Evolutionary conservation across 2,797 vertebrate genomes (phyloP).

Genomic region (Scolopax bukidnonensis): DNA sequence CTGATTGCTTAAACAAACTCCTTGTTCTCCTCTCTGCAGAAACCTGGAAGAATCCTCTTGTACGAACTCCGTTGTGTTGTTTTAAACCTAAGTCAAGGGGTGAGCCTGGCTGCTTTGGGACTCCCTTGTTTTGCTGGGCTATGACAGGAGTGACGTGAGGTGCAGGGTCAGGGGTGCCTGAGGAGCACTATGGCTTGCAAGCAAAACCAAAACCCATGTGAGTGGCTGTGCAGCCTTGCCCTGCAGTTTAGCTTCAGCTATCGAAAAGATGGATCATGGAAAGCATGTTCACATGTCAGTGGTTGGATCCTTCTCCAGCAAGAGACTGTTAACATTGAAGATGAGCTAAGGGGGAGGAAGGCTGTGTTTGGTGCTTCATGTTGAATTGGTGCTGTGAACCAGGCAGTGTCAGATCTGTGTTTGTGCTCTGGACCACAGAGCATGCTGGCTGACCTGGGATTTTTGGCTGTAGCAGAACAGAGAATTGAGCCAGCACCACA

Average conservation of each 20-base stretch:
- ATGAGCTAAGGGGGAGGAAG: neutral
- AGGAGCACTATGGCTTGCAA: neutral
- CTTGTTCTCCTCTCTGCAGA: neutral
- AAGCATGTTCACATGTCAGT: fast-evolving
- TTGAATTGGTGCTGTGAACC: neutral
- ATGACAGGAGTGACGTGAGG: neutral
- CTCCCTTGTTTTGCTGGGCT: neutral
- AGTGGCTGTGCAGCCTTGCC: neutral
- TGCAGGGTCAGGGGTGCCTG: neutral
- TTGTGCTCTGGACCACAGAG: neutral
- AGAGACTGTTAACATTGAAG: neutral
- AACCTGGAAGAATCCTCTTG: neutral
- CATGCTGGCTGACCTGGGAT: neutral
- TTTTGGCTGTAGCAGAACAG: neutral
- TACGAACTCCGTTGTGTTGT: fast-evolving
- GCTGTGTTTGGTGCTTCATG: neutral
- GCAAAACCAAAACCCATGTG: too few species aligned
- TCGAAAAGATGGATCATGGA: neutral
- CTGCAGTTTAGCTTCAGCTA: neutral
- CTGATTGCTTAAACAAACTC: neutral
- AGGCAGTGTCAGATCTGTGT: neutral
- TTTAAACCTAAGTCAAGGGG: neutral
- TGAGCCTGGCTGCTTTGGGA: neutral
- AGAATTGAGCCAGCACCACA: neutral
- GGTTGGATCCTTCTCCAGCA: neutral